Conservation (phyloP, 2,888 invertebrate species). For the Xestia ashworthii region DNA sequence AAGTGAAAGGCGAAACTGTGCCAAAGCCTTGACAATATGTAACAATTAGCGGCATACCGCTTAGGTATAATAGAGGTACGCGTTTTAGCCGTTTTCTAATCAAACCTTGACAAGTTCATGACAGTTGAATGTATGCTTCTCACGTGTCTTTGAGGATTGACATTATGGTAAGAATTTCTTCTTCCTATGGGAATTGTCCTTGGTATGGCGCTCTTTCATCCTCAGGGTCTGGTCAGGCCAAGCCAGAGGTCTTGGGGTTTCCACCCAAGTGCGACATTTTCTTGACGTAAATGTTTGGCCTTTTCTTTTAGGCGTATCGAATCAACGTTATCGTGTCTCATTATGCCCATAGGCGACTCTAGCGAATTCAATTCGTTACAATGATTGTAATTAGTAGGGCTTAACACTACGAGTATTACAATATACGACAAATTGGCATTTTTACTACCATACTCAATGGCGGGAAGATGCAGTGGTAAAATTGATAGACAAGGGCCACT, state of each 20-base stretch:
- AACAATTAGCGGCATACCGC: slow-evolving; percentile 29
- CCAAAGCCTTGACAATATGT: slow-evolving; percentile 48
- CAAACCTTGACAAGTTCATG: slow-evolving; percentile 23
- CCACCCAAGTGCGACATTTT: background rate
- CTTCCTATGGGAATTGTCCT: background rate
- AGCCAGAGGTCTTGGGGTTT: background rate
- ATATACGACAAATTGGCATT: background rate
- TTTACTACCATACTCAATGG: background rate
- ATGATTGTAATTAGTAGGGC: background rate
- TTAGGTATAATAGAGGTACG: background rate
- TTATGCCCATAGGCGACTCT: background rate
- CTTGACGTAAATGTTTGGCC: background rate
- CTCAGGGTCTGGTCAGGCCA: background rate
- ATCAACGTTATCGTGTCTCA: background rate
- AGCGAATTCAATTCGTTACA: background rate
- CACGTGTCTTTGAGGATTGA: background rate
- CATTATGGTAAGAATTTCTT: background rate
- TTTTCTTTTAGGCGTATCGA: background rate
- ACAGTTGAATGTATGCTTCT: slow-evolving; percentile 4
- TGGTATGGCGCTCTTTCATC: background rate
- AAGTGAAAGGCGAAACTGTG: slow-evolving; percentile 55
- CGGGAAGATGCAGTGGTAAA: background rate
- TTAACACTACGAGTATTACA: no score
- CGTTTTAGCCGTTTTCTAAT: slow-evolving; percentile 24
- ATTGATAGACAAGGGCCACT: background rate